Conservation (phyloP, 2,113 vertebrate species). For the Scortum barcoo region DNA sequence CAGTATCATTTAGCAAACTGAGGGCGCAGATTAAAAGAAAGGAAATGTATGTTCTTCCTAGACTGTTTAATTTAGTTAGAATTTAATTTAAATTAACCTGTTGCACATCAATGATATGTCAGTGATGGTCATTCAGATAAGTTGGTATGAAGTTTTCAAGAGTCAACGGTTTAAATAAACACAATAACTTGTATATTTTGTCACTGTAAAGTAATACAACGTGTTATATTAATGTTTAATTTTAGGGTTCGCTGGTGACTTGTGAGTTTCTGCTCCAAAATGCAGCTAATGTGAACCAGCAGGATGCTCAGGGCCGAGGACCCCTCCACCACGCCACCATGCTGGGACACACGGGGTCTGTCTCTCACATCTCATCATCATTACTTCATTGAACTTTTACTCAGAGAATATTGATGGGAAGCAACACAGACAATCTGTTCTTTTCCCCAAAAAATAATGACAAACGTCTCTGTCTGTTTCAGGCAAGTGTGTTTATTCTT, state of each 20-base stretch:
- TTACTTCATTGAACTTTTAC: not conserved
- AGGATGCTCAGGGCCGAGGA: slow-evolving; percentile 91
- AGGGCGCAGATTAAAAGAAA: not conserved
- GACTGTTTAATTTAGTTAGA: not conserved
- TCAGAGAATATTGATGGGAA: not conserved
- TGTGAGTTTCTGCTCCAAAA: slow-evolving; percentile 99
- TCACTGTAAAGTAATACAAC: not conserved
- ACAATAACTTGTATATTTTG: not conserved
- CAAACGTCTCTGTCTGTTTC: slow-evolving; percentile 37
- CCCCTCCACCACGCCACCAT: slow-evolving; percentile 97
- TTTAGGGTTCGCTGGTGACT: slow-evolving; percentile 94
- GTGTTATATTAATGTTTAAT: not conserved
- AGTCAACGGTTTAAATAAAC: too few species aligned
- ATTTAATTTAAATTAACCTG: too few species aligned
- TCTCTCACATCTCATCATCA: not conserved
- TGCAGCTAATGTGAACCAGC: slow-evolving; percentile 95
- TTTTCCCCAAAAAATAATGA: too few species aligned
- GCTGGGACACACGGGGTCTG: slow-evolving; percentile 95
- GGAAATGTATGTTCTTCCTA: too few species aligned
- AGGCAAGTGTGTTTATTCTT: slow-evolving; percentile 98
- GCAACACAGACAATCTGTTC: too few species aligned
- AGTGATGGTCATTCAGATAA: not conserved
- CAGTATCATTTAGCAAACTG: not conserved
- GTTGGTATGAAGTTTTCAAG: too few species aligned
- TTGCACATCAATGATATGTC: not conserved